Percentiles rank a stretch among this genome's conserved stretches.
Conservation (phyloP, 2,888 invertebrate genomes). For the Gibbula magus region DNA sequence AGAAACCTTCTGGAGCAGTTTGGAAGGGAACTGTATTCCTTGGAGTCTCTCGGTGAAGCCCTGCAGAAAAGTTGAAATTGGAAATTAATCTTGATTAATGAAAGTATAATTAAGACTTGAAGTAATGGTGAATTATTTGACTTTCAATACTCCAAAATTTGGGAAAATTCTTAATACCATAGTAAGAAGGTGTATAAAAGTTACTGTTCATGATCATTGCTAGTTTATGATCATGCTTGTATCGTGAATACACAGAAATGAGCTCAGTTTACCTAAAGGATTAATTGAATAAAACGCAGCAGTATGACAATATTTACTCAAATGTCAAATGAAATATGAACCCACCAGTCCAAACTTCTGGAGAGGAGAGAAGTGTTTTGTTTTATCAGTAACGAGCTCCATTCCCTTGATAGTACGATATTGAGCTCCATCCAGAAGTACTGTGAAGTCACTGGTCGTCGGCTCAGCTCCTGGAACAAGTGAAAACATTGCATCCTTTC, state of each 20-base stretch:
- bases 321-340: background rate
- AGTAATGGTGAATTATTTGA: too few species aligned
- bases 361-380: slow-evolving; percentile 91
- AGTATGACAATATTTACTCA: too few species aligned
- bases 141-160: too few species aligned
- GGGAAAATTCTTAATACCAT: too few species aligned
- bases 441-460: slow-evolving; percentile 71
- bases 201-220: too few species aligned
- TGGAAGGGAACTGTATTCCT: slow-evolving; percentile 51
- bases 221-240: too few species aligned
- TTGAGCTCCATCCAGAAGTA: slow-evolving; percentile 90
- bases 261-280: too few species aligned
- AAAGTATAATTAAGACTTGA: too few species aligned
- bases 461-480: slow-evolving; percentile 87
- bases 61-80: slow-evolving; percentile 26
- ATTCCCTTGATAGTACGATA: slow-evolving; percentile 92
- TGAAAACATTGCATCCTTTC: background rate
- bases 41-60: slow-evolving; percentile 79
- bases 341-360: slow-evolving; percentile 94
- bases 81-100: too few species aligned
- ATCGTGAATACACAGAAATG: too few species aligned
- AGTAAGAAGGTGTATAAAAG: too few species aligned
- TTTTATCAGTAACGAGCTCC: slow-evolving; percentile 89
- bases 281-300: too few species aligned
- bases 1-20: slow-evolving; percentile 79